Base-by-base conservation (phyloP, 2,797 vertebrate species). In the Poecile montanus region DNA sequence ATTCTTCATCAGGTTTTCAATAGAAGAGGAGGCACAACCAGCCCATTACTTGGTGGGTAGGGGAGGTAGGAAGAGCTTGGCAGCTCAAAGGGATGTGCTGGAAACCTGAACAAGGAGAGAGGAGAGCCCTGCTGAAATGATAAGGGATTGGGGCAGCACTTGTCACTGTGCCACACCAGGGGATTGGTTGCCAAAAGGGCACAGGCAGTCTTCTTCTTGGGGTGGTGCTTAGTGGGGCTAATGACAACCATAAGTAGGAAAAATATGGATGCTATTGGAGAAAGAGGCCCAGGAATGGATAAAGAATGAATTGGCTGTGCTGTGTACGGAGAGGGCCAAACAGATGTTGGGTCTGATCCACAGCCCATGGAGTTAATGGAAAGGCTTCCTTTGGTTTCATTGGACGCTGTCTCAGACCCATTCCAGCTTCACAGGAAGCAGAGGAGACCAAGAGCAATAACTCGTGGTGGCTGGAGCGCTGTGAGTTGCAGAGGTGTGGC, bases 391-490 rank as follows among this genome's bases (percentile, higher is more conserved):
- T 96, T 94, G 85, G 92, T 95, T 97, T 95, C 93, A 25, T 92
- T 96, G 96, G 90, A 95, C 0, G 20, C 75, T 72, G 71, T 74
- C 67, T 94, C 91, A 92, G 92, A 75, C 51, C 94, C 34, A 50
- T 94, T 95, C 89, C 76, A 89, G 80, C 60, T 86, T 89, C 38
- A 17, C 91, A 96, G 95, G 96, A 96, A 96, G 77, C 32, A 1
- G 65, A 48, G 57, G 81, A 95, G 91, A 95, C 94, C 91, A 95
- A 93, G 92, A 96, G 94, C 71, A 96, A 96, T 96, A 96, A 94
- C 88, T 96, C 7, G 89, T 54, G 94, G 93, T 95, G 85, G 53
- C 92, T 91, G 88, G 54, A 88, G 79, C 23, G n/a, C 56, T 91
- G 88, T 89, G 73, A 76, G 83, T 65, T 93, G 94, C 83, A 91